Evolutionary conservation across 2,888 invertebrate genomes (phyloP).

Genomic region (Pandemis heparana): DNA sequence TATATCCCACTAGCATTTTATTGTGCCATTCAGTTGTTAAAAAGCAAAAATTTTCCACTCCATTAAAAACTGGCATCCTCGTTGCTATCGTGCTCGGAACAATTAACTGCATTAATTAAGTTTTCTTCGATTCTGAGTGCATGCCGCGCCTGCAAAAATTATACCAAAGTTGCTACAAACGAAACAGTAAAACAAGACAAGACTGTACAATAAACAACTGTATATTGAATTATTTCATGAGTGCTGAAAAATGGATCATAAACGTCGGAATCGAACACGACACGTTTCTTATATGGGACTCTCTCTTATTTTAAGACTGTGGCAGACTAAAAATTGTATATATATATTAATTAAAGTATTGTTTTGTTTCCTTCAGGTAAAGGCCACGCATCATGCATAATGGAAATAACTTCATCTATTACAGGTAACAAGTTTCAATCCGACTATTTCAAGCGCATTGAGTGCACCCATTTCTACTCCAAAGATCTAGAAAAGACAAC

Average conservation of each 20-base stretch:
- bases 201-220: too few species aligned
- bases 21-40: not conserved
- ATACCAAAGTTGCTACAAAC: not conserved
- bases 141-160: not conserved
- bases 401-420: not conserved
- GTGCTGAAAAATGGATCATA: too few species aligned
- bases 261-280: too few species aligned
- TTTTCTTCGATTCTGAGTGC: slow-evolving; percentile 34
- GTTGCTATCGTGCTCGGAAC: slow-evolving; percentile 26
- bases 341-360: not conserved
- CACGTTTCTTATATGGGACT: too few species aligned
- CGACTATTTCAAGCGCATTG: not conserved
- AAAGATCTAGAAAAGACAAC: not conserved
- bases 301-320: too few species aligned
- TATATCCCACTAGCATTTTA: not conserved
- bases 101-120: slow-evolving; percentile 27
- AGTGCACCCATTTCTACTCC: too few species aligned
- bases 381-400: not conserved
- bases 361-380: not conserved
- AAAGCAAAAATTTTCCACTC: not conserved
- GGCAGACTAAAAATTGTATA: too few species aligned
- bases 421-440: not conserved
- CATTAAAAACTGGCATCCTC: slow-evolving; percentile 19
- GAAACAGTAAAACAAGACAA: not conserved
- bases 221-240: too few species aligned